Base-by-base conservation (phyloP, 2,113 vertebrate genomes). In the Aphyosemion australe region DNA sequence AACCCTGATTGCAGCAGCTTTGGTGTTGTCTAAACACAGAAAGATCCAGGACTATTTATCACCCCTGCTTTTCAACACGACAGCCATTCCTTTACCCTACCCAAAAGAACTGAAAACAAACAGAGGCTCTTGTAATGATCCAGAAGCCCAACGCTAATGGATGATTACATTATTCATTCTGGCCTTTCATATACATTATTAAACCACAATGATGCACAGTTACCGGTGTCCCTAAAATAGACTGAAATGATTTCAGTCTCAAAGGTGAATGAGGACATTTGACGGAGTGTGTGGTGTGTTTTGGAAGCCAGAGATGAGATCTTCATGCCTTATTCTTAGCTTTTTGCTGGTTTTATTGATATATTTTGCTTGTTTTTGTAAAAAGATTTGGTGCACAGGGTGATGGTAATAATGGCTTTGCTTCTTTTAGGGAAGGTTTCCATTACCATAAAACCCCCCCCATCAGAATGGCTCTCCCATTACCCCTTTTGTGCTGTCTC, bases 11-110 rank as follows among this genome's bases (percentile, higher is more conserved):
- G 90, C 73, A 67, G 58, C 63, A 72, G 86, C 90, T 92, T 90
- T 57, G 72, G 72, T 59, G 72, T 87, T 77, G 82, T 89, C 80
- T 88, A 86, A 80, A 90, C 85, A 92, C 93, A 86, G 91, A 92
- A 92, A 85, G 86, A 90, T 86, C 87, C 89, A 83, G 82, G 75
- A 85, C 78, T 87, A 92, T 90, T 92, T 92, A 92, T 83, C 89
- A 87, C 88, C 87, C 77, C 76, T 75, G 89, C 85, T 80, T 90
- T 90, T 91, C 83, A 83, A 73, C 85, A 58, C 45, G 39, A 64
- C 80, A 67, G 54, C 26, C 26, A 26, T 26, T 26, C 82, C 75
- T 58, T 75, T 68, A 54, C 47, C 69, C 65, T 46, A 69, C 72
- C 26, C n/a, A n/a, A n/a, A n/a, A 26, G 5, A 26, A 26, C 14